phyloP scores from a whole-genome alignment of 1,140 invertebrate genomes.

The Acromyrmex heyeri region DNA sequence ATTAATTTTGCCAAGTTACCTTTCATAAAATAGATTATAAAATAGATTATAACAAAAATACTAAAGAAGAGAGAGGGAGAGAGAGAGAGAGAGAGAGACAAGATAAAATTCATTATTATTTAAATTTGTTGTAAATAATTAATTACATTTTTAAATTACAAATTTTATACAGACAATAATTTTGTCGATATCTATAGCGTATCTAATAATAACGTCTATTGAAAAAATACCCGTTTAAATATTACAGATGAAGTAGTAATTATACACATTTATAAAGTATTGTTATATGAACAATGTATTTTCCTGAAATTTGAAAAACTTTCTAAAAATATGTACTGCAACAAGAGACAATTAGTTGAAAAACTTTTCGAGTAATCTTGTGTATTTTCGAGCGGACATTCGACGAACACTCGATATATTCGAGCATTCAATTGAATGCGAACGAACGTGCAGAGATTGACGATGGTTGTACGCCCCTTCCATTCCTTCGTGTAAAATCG shows the following conservation, averaged over 20 bases:
- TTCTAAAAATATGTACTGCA: constrained; percentile 5
- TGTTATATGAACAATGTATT: constrained; percentile 14
- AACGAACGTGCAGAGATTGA: constrained; percentile 39
- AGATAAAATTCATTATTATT: constrained; percentile 5
- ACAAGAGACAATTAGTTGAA: constrained; percentile 40
- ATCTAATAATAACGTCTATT: not conserved
- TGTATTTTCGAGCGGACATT: constrained; percentile 36
- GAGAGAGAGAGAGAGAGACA: not conserved
- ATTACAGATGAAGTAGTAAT: not conserved
- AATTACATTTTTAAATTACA: constrained; percentile 13
- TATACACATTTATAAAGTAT: constrained; percentile 17
- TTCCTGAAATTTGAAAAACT: constrained; percentile 13
- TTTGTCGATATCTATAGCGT: not conserved
- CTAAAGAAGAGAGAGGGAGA: not conserved
- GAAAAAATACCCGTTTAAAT: not conserved
- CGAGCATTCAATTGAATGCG: constrained; percentile 52
- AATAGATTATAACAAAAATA: not conserved
- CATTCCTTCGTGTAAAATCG: constrained; percentile 24
- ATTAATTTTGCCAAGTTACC: not conserved
- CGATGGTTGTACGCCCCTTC: constrained; percentile 20
- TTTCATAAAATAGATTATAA: not conserved
- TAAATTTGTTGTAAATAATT: not conserved
- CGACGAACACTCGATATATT: constrained; percentile 42
- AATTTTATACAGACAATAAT: not conserved
- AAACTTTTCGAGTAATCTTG: constrained; percentile 33